Evolutionary conservation across 2,113 vertebrate species (phyloP), one percentile per base, ranked within the genome.

Genomic region (Halcyon malimbica): DNA sequence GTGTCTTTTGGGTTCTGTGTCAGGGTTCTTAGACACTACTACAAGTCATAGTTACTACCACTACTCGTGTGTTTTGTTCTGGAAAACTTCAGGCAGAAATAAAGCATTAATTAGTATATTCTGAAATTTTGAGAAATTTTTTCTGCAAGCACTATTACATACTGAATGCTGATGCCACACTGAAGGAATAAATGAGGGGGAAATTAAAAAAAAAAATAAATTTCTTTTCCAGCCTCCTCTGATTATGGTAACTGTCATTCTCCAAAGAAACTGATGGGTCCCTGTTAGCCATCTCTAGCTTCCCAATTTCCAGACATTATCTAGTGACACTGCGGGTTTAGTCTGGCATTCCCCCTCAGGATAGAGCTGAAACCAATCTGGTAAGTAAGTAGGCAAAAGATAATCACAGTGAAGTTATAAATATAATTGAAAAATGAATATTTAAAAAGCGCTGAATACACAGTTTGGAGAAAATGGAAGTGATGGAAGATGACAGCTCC

Each of bases 391-490:
- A 82, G 75, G 90, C 86, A 87, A 92, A 77, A 80, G 42, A 84
- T 91, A 88, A 96, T 96, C 76, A 91, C 33, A 73, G 48, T 3
- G 15, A 95, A 62, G 92, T 93, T 96, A 94, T 94, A 97, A 96
- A 96, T 93, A 96, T 94, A 94, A 94, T 89, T 74, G 77, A 50
- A 91, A 95, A 96, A 93, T 83, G 53, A 95, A 86, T 95, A 95
- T 96, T 93, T 96, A 42, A 96, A 79, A 96, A 84, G 80, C 91
- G 90, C 80, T 94, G 90, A 94, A 93, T 64, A 88, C 42, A 94
- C 44, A 87, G 74, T 92, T 91, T 94, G 53, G 42, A 74, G 84
- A 73, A 96, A 85, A 83, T 56, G 39, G 42, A 85, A 90, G n/a
- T 48, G n/a, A 80, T 90, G 29, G 73, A 80, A 96, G 87, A 89